Percentiles rank a stretch among this genome's conserved stretches.
Evolutionary conservation across 2,113 vertebrate species (phyloP).

Genomic region (Balaenoptera acutorostrata): DNA sequence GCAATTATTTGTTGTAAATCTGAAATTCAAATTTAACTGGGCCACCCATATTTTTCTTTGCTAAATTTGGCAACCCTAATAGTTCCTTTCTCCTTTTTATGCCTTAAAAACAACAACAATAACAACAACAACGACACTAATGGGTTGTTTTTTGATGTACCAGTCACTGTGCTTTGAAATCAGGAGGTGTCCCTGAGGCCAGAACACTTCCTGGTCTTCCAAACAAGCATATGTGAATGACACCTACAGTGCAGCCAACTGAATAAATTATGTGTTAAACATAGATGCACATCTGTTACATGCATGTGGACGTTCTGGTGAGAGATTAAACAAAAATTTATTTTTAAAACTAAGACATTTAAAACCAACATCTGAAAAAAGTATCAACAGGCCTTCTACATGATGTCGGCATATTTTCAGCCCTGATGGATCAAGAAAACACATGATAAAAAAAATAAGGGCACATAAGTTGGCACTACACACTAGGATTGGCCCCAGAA

Average conservation of each 20-base stretch:
- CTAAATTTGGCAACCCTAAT: not conserved
- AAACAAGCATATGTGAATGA: not conserved
- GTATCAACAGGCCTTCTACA: not conserved
- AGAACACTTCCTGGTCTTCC: not conserved
- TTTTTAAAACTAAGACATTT: not conserved
- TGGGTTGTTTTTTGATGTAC: too few relatives aligned
- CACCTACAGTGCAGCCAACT: not conserved
- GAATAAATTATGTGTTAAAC: not conserved
- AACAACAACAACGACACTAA: not conserved
- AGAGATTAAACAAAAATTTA: not conserved
- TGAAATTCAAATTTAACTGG: constrained; percentile 9
- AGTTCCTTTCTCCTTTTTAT: not conserved
- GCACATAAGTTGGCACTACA: not conserved
- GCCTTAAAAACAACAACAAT: not conserved
- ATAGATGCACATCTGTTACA: not conserved
- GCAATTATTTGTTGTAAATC: not conserved
- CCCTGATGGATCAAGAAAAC: not conserved
- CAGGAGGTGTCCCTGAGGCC: not conserved
- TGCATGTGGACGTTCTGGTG: not conserved
- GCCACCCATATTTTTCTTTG: not conserved
- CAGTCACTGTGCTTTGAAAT: not conserved
- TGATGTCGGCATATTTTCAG: not conserved
- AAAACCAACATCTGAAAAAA: not conserved
- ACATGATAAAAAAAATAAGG: not conserved
- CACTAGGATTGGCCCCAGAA: not conserved